A percentile compares a stretch with the other conserved stretches of the same genome.
Evolutionary conservation across 2,113 vertebrate genomes (phyloP).

Genomic region (Heterochromis multidens): DNA sequence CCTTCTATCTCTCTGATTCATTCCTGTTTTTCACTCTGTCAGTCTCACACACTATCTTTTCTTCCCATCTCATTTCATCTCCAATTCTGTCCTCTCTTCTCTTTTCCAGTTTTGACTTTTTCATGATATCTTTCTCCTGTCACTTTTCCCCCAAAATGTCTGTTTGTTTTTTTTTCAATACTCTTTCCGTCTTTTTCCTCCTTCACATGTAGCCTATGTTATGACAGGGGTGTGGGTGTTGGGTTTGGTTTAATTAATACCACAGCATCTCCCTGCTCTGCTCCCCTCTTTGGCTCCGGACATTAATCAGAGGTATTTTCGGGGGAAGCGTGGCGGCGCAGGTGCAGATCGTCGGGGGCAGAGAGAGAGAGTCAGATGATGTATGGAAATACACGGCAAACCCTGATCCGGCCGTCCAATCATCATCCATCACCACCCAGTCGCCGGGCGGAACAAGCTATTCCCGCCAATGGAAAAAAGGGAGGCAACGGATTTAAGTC

Average conservation of each 20-base stretch:
- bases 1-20: neutral
- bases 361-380: constrained; percentile 64
- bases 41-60: neutral
- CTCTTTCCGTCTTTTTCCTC: neutral
- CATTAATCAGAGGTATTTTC: constrained; percentile 75
- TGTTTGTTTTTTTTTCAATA: neutral
- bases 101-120: neutral
- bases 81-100: neutral
- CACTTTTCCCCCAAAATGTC: neutral
- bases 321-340: constrained; percentile 61
- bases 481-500: constrained; percentile 33
- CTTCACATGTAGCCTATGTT: neutral
- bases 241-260: constrained; percentile 67
- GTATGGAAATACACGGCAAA: constrained; percentile 70
- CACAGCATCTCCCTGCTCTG: constrained; percentile 43
- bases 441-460: constrained; percentile 47
- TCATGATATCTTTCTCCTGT: neutral
- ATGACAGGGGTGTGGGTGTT: constrained; percentile 20
- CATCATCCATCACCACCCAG: constrained; percentile 71
- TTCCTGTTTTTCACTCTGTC: neutral
- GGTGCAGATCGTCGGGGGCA: constrained; percentile 64
- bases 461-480: constrained; percentile 53
- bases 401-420: constrained; percentile 70
- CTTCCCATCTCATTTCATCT: neutral
- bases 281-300: constrained; percentile 42